These are phyloP conservation scores for Amitus sp. DNA, from an alignment of 2,888 invertebrate genomes.

Conservation along the genomic window DNA sequence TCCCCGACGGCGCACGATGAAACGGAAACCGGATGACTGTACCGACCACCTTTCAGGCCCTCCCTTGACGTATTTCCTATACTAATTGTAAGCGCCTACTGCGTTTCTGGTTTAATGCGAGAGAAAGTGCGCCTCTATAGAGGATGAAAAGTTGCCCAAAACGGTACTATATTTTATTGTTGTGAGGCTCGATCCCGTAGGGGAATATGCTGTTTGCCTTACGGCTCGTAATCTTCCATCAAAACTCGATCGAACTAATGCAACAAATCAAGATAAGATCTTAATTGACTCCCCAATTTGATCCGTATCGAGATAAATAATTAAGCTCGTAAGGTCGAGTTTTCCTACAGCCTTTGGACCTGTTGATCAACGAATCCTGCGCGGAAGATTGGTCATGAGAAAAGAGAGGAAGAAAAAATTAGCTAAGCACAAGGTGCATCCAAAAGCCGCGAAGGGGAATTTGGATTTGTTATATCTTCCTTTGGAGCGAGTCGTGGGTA, in stretches of 20 bases:
- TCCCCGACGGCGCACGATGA: constrained; percentile 41
- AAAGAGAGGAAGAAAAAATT: no score
- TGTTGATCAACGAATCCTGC: no score
- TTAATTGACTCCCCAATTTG: no score
- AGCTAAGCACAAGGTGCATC: background rate
- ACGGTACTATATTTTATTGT: constrained; percentile 2
- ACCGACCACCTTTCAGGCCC: constrained; percentile 43
- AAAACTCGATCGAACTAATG: no score
- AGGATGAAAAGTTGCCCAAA: background rate
- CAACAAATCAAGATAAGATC: no score
- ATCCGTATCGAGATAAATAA: no score
- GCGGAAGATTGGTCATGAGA: no score
- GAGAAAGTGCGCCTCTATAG: constrained; percentile 3
- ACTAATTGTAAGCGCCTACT: constrained; percentile 28
- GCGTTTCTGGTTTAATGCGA: constrained; percentile 3
- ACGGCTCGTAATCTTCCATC: no score
- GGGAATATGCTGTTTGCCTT: no score
- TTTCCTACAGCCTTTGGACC: no score
- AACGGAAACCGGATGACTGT: constrained; percentile 54
- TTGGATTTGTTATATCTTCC: constrained; percentile 21
- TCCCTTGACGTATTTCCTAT: constrained; percentile 46
- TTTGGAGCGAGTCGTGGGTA: constrained; percentile 31
- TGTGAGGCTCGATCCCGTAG: background rate
- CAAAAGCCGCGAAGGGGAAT: constrained; percentile 15
- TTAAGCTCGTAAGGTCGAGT: no score